Evolutionary conservation across 2,113 vertebrate genomes (phyloP), one percentile per base, ranked within the genome.

Genomic region (Paramormyrops kingsleyae): DNA sequence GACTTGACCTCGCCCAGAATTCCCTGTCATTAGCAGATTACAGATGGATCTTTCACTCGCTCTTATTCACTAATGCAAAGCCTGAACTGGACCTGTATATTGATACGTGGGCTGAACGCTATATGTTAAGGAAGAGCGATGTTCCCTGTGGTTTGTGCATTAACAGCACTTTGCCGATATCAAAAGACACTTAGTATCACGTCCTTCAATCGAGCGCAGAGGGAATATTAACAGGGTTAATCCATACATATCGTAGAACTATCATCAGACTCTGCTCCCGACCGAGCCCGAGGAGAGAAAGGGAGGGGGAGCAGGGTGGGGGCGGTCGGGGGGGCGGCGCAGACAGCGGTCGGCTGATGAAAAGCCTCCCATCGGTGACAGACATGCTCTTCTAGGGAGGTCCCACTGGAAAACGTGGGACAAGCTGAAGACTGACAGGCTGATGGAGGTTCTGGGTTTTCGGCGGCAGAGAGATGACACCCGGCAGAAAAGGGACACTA

Each of bases 141-240:
- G 83, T 13, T 49, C 42, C 44, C n/a, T 27, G 12, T 27, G 44
- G 83, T 86, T 86, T 86, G 24, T n/a, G 83, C 47, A 50, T 49
- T 24, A 86, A 21, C 44, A 15, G 46, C 44, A 86, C 44, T 49
- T 87, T 52, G 50, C 47, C 0, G 10, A 53, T 53, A 53, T 35
- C 49, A 87, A 35, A 87, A 49, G 24, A 31, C n/a, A 39, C n/a
- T 53, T 53, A 53, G 50, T 39, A 87, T 87, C 6, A 2, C 31
- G 13, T 87, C 27, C 31, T 87, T 56, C 27, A 19, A 47, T 53
- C 31, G 44, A 19, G 27, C n/a, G 50, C 24, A 87, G 85, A 12
- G 50, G 85, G 85, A 27, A 87, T 53, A 87, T 87, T 53, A 87
- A 87, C 49, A 53, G 49, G 85, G 85, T 87, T 87, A 56, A 87